Evolutionary conservation across 2,888 invertebrate species (phyloP), one percentile per base, ranked within the genome.

Genomic region (Heteromurus nitidus): DNA sequence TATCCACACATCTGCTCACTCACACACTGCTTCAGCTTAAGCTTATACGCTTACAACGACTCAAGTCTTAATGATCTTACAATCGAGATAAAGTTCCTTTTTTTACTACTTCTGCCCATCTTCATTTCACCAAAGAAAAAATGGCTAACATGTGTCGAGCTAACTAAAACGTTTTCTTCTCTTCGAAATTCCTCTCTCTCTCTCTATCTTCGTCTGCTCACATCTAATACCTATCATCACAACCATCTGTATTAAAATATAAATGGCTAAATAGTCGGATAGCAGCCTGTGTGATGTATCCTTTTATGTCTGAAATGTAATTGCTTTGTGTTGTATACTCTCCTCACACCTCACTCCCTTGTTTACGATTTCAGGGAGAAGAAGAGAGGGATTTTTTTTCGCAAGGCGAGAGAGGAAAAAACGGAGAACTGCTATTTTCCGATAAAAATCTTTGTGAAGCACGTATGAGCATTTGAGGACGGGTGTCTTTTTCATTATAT

Each of bases 41-140:
- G 65, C 13, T 44, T 22, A 26, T 28, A 55, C 16, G 22, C 62
- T 62, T 11, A 58, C 3, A 22, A 60, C 24, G 24, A 60, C 64
- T 65, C 65, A 65, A n/a, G 42, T 44, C 65, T 65, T 65, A 65
- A 42, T 65, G 65, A 65, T 65, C 65, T 42, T 64, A 64, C 42
- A 16, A 24, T 16, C 22, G 62, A 1, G 36, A 62, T 31, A 62
- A 62, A 31, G 53, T 22, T 22, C 18, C 11, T 30, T 22, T 55
- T 55, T 55, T 22, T 22, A 9, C 11, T 30, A 9, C 22, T 55
- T 55, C 16, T 55, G 55, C 3, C 22, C 20, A 22, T 36, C n/a
- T 47, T 47, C 11, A 16, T 47, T 47, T 55, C 50, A 50, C 9
- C 3, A 18, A 26, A 55, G 13, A 55, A 53, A 24, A 55, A 55